phyloP scores from a whole-genome alignment of 2,797 vertebrate species.

The Cossypha dichroa region DNA sequence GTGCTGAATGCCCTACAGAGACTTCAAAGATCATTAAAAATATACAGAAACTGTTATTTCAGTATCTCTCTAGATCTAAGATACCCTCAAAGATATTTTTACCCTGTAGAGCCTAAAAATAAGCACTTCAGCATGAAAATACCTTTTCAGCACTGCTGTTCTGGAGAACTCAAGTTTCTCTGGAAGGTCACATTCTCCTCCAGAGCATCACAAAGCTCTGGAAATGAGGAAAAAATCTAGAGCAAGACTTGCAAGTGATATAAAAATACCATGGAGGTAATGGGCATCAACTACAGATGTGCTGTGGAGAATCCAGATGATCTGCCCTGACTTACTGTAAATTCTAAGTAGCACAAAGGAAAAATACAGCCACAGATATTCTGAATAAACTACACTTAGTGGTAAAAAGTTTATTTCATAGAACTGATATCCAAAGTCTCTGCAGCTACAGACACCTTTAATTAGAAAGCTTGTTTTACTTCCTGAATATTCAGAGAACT shows the following conservation, averaged over 20 bases:
- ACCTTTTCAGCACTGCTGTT: not conserved
- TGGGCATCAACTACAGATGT: not conserved
- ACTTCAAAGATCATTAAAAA: not conserved
- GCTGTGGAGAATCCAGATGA: not conserved
- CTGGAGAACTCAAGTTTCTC: not conserved
- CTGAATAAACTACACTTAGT: not conserved
- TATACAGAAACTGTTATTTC: not conserved
- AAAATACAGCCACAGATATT: not conserved
- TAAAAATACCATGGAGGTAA: not conserved
- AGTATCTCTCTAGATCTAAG: not conserved
- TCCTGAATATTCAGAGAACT: not conserved
- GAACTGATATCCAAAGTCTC: not conserved
- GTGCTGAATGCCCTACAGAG: not conserved
- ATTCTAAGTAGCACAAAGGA: not conserved
- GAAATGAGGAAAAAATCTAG: not conserved
- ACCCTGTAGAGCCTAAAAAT: not conserved
- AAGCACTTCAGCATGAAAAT: not conserved
- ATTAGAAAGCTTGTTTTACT: slow-evolving; percentile 38
- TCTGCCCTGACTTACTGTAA: not conserved
- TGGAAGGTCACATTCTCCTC: not conserved
- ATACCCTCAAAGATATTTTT: not conserved
- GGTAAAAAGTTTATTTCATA: not conserved
- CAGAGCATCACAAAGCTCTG: not conserved
- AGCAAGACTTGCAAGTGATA: not conserved
- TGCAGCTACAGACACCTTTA: slow-evolving; percentile 5